These are phyloP conservation scores for Sandelia bainsii DNA, from an alignment of 2,797 vertebrate species.

Conservation along the genomic window DNA sequence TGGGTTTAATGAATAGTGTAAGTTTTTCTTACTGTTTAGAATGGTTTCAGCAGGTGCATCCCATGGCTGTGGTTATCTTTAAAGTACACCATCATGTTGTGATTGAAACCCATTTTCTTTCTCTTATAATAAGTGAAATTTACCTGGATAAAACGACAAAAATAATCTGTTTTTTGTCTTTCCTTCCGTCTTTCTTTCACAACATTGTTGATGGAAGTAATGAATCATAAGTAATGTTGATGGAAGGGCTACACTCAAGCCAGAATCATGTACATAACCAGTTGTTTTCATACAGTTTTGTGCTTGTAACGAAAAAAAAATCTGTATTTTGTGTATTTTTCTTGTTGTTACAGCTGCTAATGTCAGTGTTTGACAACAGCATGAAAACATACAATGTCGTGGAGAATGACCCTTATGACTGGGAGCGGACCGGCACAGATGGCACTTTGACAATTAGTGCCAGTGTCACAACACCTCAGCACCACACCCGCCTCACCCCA, in stretches of 20 bases:
- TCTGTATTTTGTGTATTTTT: neutral
- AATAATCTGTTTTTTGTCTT: too few species aligned
- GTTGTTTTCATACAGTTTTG: too few species aligned
- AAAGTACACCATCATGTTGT: too few species aligned
- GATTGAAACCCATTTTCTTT: neutral
- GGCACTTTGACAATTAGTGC: constrained; percentile 91
- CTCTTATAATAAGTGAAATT: neutral
- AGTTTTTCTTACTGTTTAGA: neutral
- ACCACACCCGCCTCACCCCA: constrained; percentile 95
- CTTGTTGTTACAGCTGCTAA: constrained; percentile 88
- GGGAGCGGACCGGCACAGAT: constrained; percentile 94
- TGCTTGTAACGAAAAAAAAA: neutral
- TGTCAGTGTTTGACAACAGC: constrained; percentile 97
- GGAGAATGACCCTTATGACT: constrained; percentile 97
- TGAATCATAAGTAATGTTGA: too few species aligned
- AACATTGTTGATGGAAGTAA: too few species aligned
- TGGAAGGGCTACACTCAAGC: too few species aligned
- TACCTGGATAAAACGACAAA: too few species aligned
- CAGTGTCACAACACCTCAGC: constrained; percentile 91
- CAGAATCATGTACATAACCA: too few species aligned
- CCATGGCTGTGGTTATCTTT: too few species aligned
- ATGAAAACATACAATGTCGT: constrained; percentile 95
- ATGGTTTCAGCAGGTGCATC: neutral
- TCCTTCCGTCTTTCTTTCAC: too few species aligned
- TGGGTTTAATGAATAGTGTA: neutral